phyloP scores from a whole-genome alignment of 2,888 invertebrate genomes.

The Cheilosia variabilis region DNA sequence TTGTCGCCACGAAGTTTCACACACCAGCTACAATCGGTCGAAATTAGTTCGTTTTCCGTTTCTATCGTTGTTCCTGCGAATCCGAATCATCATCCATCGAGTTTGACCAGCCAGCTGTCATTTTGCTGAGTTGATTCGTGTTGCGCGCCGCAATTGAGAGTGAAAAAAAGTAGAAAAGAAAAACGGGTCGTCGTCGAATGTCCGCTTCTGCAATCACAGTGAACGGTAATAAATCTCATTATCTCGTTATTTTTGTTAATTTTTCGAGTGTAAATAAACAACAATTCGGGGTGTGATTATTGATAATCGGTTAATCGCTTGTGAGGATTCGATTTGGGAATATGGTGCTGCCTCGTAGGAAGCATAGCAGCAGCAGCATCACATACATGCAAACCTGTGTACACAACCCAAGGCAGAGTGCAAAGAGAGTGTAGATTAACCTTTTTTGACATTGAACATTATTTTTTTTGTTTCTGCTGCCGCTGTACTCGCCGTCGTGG shows the following conservation, averaged over 20 bases:
- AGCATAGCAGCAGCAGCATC: slow-evolving; percentile 5
- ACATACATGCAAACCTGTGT: slow-evolving; percentile 25
- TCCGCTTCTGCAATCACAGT: background rate
- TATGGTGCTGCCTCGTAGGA: slow-evolving; percentile 23
- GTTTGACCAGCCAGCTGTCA: slow-evolving; percentile 1
- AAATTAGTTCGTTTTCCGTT: slow-evolving; percentile 12
- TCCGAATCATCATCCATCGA: background rate
- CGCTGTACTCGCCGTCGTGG: slow-evolving; percentile 1
- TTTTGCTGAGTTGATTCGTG: slow-evolving; percentile 14
- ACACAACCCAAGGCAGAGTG: slow-evolving; percentile 41
- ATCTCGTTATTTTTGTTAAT: slow-evolving; percentile 10
- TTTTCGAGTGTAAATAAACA: slow-evolving; percentile 37
- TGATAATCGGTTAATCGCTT: background rate
- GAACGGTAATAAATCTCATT: background rate
- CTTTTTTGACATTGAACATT: slow-evolving; percentile 83
- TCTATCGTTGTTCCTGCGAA: background rate
- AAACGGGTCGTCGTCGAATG: background rate
- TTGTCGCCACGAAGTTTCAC: slow-evolving; percentile 18
- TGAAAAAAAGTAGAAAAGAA: background rate
- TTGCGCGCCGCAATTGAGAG: slow-evolving; percentile 1
- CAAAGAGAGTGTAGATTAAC: slow-evolving; percentile 79
- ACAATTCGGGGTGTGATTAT: slow-evolving; percentile 6
- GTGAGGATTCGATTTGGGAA: slow-evolving; percentile 5
- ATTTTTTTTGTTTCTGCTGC: slow-evolving; percentile 43
- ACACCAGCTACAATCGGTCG: background rate